Evolutionary conservation across 2,888 invertebrate genomes (phyloP).

Genomic region (Noctuana brunneofusca): DNA sequence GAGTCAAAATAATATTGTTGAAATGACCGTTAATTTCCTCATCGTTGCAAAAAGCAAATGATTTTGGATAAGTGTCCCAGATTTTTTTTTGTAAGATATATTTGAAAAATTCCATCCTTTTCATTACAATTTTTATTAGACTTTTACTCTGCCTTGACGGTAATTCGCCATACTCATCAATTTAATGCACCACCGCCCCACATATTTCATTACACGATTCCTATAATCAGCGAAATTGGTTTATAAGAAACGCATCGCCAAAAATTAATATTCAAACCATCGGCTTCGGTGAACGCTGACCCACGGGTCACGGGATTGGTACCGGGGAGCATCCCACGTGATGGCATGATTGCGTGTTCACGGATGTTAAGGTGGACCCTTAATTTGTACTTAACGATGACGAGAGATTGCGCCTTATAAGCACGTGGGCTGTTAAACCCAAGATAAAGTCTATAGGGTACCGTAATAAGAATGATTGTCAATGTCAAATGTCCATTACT

Average conservation of each 20-base stretch:
- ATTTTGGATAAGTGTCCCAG: no score
- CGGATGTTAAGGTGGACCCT: conserved; percentile 18
- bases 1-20: no score
- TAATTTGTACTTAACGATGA: conserved; percentile 30
- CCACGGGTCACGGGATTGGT: conserved; percentile 35
- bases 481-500: neutral
- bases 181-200: conserved; percentile 25
- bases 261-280: conserved; percentile 34
- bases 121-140: neutral
- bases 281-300: conserved; percentile 31
- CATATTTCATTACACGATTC: conserved; percentile 26
- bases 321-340: conserved; percentile 31
- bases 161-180: conserved; percentile 24
- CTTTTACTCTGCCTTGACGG: conserved; percentile 1
- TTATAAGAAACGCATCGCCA: conserved; percentile 33
- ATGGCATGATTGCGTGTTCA: conserved; percentile 27
- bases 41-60: no score
- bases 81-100: no score
- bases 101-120: neutral
- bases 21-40: no score
- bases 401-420: conserved; percentile 4
- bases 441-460: neutral
- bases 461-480: conserved; percentile 4
- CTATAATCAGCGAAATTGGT: conserved; percentile 33
- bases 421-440: neutral